Percentiles rank a stretch among this genome's conserved stretches.
phyloP scores from a whole-genome alignment of 2,797 vertebrate genomes.

The Botia kubotai region DNA sequence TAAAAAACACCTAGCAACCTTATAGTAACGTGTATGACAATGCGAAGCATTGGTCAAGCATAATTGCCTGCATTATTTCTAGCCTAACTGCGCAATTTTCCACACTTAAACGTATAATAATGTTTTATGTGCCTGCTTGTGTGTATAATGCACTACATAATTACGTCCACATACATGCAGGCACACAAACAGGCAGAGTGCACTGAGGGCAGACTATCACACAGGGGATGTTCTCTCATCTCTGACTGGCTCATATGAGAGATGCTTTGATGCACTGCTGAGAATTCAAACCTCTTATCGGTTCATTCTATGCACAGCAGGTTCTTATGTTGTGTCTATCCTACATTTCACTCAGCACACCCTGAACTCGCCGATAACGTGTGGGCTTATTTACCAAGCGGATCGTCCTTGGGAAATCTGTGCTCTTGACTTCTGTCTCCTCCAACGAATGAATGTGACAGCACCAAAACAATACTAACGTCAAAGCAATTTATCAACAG shows the following conservation, averaged over 20 bases:
- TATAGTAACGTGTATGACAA: too few species aligned
- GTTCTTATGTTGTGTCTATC: constrained; percentile 37
- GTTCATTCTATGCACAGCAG: constrained; percentile 36
- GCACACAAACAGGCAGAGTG: constrained; percentile 7
- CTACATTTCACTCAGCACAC: constrained; percentile 21
- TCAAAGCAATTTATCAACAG: constrained; percentile 21
- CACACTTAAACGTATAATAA: constrained; percentile 21
- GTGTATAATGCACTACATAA: background rate
- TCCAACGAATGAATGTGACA: background rate
- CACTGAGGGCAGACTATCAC: background rate
- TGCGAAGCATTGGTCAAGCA: background rate
- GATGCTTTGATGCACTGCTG: constrained; percentile 27
- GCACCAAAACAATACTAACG: constrained; percentile 17
- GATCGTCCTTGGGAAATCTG: constrained; percentile 5
- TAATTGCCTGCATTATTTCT: background rate
- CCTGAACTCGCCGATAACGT: constrained; percentile 33
- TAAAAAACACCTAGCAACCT: too few species aligned
- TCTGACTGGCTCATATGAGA: constrained; percentile 12
- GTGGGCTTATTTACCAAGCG: background rate
- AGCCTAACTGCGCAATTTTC: background rate
- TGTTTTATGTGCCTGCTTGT: constrained; percentile 3
- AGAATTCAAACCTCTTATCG: constrained; percentile 36
- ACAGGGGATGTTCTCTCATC: constrained; percentile 16
- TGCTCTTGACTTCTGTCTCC: constrained; percentile 25
- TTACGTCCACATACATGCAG: background rate